Conservation (phyloP, 1,140 invertebrate species). For the Eciton burchellii region DNA sequence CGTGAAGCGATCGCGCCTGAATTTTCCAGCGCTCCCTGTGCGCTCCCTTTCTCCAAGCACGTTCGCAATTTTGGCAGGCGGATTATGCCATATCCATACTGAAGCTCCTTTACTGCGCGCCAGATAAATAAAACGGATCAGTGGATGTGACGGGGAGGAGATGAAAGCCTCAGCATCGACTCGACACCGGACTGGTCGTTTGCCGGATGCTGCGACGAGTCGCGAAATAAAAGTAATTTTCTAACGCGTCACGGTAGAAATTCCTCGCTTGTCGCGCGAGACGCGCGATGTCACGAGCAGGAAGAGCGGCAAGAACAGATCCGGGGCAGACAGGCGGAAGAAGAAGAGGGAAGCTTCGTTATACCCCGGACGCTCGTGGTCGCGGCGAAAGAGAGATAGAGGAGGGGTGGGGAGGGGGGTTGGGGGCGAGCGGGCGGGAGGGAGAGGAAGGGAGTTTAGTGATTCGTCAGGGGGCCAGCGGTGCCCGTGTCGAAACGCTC, state of each 20-base stretch:
- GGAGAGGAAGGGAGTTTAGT: constrained; percentile 72
- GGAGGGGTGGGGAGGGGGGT: no score
- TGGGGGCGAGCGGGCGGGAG: constrained; percentile 53
- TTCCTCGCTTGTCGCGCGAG: constrained; percentile 33
- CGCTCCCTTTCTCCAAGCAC: no score
- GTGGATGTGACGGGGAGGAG: no score
- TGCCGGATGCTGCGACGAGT: background rate
- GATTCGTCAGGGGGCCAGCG: constrained; percentile 75
- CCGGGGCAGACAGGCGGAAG: constrained; percentile 1
- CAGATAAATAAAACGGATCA: no score
- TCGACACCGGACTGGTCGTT: background rate
- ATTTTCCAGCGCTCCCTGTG: no score
- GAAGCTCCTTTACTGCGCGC: no score
- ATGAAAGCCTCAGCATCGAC: background rate
- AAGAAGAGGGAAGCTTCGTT: constrained; percentile 59
- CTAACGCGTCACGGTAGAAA: constrained; percentile 30
- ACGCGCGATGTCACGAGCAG: constrained; percentile 29
- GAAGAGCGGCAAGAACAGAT: constrained; percentile 26
- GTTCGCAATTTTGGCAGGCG: no score
- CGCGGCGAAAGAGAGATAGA: no score
- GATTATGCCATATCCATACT: no score
- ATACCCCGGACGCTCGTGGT: constrained; percentile 43
- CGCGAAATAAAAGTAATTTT: constrained; percentile 23
- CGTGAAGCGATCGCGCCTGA: no score
- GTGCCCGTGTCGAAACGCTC: constrained; percentile 72